A percentile compares a stretch with the other conserved stretches of the same genome.
Evolutionary conservation across 1,140 invertebrate genomes (phyloP).

Genomic region (Drosophila kanapiae): DNA sequence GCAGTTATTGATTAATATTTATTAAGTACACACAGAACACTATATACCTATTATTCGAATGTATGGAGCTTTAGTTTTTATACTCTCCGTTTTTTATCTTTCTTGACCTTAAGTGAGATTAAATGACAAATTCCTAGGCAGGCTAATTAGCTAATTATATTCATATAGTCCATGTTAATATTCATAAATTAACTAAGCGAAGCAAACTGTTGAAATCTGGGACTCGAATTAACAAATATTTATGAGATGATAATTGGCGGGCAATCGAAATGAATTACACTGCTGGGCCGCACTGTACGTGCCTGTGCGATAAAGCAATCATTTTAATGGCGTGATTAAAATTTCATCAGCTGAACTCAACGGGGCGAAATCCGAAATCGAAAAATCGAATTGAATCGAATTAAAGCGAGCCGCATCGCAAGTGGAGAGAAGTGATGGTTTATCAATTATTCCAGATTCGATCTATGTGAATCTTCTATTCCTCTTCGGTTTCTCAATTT

Average conservation of each 20-base stretch:
- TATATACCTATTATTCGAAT: no score
- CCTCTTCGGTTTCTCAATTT: slow-evolving; percentile 3
- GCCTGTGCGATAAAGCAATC: slow-evolving; percentile 39
- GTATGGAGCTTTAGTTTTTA: not conserved
- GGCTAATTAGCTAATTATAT: not conserved
- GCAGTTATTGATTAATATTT: slow-evolving; percentile 6
- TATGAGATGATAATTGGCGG: slow-evolving; percentile 16
- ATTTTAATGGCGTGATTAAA: slow-evolving; percentile 50
- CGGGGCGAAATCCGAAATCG: slow-evolving; percentile 16
- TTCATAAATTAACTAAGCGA: slow-evolving; percentile 4
- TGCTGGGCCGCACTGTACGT: slow-evolving; percentile 30
- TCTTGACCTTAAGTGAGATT: no score
- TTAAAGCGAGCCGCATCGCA: slow-evolving; percentile 1
- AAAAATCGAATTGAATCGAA: slow-evolving; percentile 32
- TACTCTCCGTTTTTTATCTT: no score
- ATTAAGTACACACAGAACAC: not conserved
- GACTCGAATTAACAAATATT: slow-evolving; percentile 23
- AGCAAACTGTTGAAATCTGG: not conserved
- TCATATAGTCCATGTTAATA: not conserved
- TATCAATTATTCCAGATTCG: slow-evolving; percentile 39
- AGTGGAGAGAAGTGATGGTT: slow-evolving; percentile 30
- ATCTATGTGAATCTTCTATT: slow-evolving; percentile 21
- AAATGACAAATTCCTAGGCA: no score
- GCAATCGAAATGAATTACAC: slow-evolving; percentile 21
- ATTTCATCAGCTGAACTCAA: slow-evolving; percentile 42